Evolutionary conservation across 2,888 invertebrate genomes (phyloP).

Genomic region (Perdita meconis): DNA sequence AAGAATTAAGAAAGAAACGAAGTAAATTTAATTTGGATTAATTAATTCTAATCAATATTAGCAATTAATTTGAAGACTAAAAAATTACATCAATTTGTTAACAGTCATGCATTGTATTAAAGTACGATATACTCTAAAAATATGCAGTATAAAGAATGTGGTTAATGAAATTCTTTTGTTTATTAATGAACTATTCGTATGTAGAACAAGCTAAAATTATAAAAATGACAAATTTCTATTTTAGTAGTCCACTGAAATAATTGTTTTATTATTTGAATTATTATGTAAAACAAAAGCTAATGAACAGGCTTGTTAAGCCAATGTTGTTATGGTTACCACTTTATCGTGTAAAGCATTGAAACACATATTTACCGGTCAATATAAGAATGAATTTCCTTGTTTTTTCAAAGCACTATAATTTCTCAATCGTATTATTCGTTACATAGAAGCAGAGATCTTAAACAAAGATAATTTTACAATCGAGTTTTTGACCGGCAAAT

Average conservation of each 20-base stretch:
- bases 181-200: slow-evolving; percentile 33
- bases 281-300: slow-evolving; percentile 55
- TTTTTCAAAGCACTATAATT: neutral
- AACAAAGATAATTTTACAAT: neutral
- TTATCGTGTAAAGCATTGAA: slow-evolving; percentile 56
- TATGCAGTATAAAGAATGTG: slow-evolving; percentile 54
- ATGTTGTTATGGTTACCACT: slow-evolving; percentile 80
- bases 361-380: slow-evolving; percentile 63
- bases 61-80: slow-evolving; percentile 9
- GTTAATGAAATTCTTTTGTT: slow-evolving; percentile 41
- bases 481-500: slow-evolving; percentile 59
- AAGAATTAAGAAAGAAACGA: neutral
- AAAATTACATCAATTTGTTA: slow-evolving; percentile 13
- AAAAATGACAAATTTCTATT: slow-evolving; percentile 1
- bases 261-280: slow-evolving; percentile 45
- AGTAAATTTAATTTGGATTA: neutral
- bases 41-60: slow-evolving; percentile 19
- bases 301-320: slow-evolving; percentile 76
- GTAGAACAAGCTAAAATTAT: neutral
- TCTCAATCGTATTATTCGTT: neutral
- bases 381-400: slow-evolving; percentile 3
- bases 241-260: slow-evolving; percentile 14
- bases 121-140: slow-evolving; percentile 29
- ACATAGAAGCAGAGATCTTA: neutral
- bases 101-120: slow-evolving; percentile 59